phyloP scores from a whole-genome alignment of 1,140 invertebrate species.

The Reticulitermes speratus region DNA sequence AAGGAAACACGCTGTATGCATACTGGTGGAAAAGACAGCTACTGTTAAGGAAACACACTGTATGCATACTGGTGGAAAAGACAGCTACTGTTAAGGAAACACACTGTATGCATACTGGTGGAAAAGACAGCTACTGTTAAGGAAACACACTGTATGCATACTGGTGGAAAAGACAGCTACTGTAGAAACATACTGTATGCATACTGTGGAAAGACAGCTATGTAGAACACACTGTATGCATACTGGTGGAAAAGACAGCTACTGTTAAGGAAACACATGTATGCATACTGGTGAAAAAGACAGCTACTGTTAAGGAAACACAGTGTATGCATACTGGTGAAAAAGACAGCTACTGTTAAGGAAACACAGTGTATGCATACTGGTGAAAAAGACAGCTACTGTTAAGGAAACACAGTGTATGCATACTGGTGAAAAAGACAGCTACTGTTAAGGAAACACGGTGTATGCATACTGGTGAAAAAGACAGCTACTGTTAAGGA shows the following conservation, averaged over 20 bases:
- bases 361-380: conserved; percentile 24
- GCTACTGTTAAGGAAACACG: conserved; percentile 51
- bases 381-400: no score
- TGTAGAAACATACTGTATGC: conserved; percentile 44
- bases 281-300: no score
- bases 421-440: no score
- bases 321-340: no score
- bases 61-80: no score
- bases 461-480: no score
- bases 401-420: conserved; percentile 49
- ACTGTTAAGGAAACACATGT: conserved; percentile 25
- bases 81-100: conserved; percentile 52
- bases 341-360: conserved; percentile 55
- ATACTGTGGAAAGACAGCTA: no score
- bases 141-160: conserved; percentile 36
- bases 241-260: conserved; percentile 30
- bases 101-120: no score
- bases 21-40: no score
- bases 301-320: conserved; percentile 50
- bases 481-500: conserved; percentile 54
- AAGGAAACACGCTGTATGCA: conserved; percentile 44
- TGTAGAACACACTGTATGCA: conserved; percentile 29
- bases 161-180: no score
- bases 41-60: conserved; percentile 50
- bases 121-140: conserved; percentile 55